Evolutionary conservation across 2,797 vertebrate genomes (phyloP).

Genomic region (Gephyroberyx darwinii): DNA sequence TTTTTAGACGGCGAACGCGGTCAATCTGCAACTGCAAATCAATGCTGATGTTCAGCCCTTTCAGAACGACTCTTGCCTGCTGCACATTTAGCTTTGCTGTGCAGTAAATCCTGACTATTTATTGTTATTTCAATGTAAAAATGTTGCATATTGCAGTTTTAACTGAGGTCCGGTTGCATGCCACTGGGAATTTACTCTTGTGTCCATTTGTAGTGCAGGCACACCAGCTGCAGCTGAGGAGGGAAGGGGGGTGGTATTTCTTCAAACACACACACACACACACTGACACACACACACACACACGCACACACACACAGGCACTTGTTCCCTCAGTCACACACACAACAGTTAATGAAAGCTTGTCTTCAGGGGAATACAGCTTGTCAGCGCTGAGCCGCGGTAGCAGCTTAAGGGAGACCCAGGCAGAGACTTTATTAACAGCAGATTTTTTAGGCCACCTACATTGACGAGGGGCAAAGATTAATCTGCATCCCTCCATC

Average conservation of each 20-base stretch:
- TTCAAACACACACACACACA: constrained; percentile 8
- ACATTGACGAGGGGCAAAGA: constrained; percentile 56
- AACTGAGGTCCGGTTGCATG: constrained; percentile 1
- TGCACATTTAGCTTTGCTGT: no score
- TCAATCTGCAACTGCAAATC: no score
- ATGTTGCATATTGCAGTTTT: constrained; percentile 23
- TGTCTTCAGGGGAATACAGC: constrained; percentile 83
- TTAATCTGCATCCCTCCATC: constrained; percentile 69
- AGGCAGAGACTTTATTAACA: constrained; percentile 73
- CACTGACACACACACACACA: constrained; percentile 21
- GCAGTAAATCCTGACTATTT: no score
- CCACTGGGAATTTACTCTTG: constrained; percentile 27
- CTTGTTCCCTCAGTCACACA: constrained; percentile 16
- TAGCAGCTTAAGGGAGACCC: constrained; percentile 75
- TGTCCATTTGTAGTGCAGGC: constrained; percentile 69
- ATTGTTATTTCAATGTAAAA: background rate
- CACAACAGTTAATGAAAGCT: constrained; percentile 82
- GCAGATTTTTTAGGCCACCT: constrained; percentile 77
- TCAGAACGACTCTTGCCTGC: no score
- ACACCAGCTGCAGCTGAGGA: constrained; percentile 69
- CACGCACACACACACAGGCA: constrained; percentile 29
- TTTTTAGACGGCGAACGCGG: no score
- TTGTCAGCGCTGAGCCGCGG: constrained; percentile 75
- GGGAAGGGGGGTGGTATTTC: constrained; percentile 23
- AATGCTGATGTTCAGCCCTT: no score